These are phyloP conservation scores for Psylliodes chrysocephalus DNA, from an alignment of 2,888 invertebrate genomes.

Conservation along the genomic window DNA sequence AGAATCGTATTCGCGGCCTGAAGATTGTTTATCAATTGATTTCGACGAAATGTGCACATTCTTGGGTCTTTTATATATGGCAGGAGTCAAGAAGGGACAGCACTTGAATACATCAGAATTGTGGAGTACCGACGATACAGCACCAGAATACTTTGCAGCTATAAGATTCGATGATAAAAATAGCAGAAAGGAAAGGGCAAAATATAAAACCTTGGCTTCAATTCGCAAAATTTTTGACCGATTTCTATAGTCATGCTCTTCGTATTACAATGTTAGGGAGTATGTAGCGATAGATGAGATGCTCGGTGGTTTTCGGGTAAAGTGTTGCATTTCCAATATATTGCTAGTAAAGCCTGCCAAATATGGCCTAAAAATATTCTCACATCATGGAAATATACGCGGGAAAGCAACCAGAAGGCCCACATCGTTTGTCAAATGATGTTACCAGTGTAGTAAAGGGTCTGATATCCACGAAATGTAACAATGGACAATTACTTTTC, in stretches of 20 bases:
- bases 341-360: too few relatives aligned
- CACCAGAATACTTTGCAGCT: conserved; percentile 45
- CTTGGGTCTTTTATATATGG: too few relatives aligned
- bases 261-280: conserved; percentile 43
- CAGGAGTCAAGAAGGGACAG: too few relatives aligned
- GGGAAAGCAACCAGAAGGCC: conserved; percentile 49
- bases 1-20: too few relatives aligned
- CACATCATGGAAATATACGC: conserved; percentile 49
- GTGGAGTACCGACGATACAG: too few relatives aligned
- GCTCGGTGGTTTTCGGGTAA: conserved; percentile 47
- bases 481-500: too few relatives aligned
- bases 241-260: conserved; percentile 50
- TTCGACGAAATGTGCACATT: conserved; percentile 44
- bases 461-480: too few relatives aligned
- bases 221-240: conserved; percentile 42
- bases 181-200: too few relatives aligned
- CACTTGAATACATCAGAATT: too few relatives aligned
- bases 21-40: conserved; percentile 19
- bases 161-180: conserved; percentile 45
- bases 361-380: conserved; percentile 53
- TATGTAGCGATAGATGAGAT: conserved; percentile 51
- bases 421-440: conserved; percentile 36
- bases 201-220: conserved; percentile 44
- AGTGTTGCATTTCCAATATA: conserved; percentile 53
- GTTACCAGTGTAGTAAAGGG: conserved; percentile 42